Base-by-base conservation (phyloP, 64 coral and sea anemone species). In the Pachyseris speciosa region DNA sequence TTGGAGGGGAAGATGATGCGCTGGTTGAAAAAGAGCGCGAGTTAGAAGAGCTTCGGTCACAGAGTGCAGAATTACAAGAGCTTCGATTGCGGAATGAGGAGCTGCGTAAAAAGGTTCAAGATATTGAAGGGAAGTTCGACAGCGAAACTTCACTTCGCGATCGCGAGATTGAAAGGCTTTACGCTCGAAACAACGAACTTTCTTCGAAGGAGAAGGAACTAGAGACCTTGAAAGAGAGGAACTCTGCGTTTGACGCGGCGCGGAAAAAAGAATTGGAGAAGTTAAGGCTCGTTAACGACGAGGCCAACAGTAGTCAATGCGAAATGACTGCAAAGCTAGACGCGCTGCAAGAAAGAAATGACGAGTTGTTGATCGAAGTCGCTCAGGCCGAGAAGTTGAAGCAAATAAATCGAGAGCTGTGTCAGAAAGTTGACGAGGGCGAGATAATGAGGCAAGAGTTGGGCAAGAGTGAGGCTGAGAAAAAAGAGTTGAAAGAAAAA, bases 81-180 rank as follows among this genome's bases (percentile, higher is more conserved):
- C 64, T 67, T 55, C 48, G 74, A 48, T 50, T 33, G 74, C 47
- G 53, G 39, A 43, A 91, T 34, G 51, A 95, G 13, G 83, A 91
- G 19, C 10, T 88, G 33, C 19, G 59, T 38, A 70, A 42, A 52
- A 39, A 53, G 7, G 80, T 38, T 15, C 22, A 74, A 9, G 67
- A 88, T 36, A 42, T 38, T 34, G 59, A 64, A 31, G 86, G 69
- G 22, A 88, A 74, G 15, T 48, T 80, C 12, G 42, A 73, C 13
- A 60, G 75, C 31, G 94, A 90, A 86, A 33, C 90, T 34, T 32
- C 66, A 13, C 20, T 84, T 9, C 81, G 63, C 20, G 80, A 79
- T 80, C 58, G 72, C 55, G 90, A 93, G 44, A 91, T 91, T 38
- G 79, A 91, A 45, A 84, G 69, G 50, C 51, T 91, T 59, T 91